Percentiles rank a stretch among this genome's conserved stretches.
Conservation (phyloP, 2,797 vertebrate species). For the Acomys russatus region DNA sequence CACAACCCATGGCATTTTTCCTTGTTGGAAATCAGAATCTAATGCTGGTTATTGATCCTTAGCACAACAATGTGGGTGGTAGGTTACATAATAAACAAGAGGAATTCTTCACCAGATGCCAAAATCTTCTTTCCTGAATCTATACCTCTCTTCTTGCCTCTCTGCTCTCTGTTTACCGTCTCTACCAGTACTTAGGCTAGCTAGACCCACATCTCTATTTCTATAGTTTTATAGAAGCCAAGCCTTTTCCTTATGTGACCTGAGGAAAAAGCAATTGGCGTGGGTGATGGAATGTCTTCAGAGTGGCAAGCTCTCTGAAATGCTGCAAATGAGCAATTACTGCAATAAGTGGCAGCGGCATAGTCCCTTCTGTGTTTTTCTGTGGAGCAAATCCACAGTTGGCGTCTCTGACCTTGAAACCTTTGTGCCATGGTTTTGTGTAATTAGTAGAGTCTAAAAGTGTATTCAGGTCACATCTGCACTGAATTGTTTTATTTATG, state of each 20-base stretch:
- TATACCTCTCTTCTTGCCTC: neutral
- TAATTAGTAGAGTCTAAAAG: slow-evolving; percentile 80
- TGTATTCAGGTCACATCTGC: slow-evolving; percentile 82
- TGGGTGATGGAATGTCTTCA: neutral
- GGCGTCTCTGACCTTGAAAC: slow-evolving; percentile 80
- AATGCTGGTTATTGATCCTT: neutral
- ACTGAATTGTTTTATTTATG: slow-evolving; percentile 84
- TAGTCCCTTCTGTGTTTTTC: slow-evolving; percentile 12
- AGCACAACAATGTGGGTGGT: neutral
- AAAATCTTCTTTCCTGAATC: neutral
- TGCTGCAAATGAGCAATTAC: slow-evolving; percentile 37
- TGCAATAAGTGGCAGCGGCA: neutral
- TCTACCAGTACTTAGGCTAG: neutral
- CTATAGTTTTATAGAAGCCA: neutral
- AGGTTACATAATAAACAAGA: slow-evolving; percentile 13
- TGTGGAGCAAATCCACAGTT: neutral
- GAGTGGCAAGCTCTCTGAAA: neutral
- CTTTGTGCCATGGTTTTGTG: slow-evolving; percentile 57
- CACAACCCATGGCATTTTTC: neutral
- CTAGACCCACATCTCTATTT: neutral
- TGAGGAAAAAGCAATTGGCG: neutral
- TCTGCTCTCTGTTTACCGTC: neutral
- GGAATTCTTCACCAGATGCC: neutral
- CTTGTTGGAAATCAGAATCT: slow-evolving; percentile 37
- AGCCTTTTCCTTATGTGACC: neutral